Evolutionary conservation across 2,888 invertebrate genomes (phyloP), one percentile per base, ranked within the genome.

Genomic region (Campoplex capitator): DNA sequence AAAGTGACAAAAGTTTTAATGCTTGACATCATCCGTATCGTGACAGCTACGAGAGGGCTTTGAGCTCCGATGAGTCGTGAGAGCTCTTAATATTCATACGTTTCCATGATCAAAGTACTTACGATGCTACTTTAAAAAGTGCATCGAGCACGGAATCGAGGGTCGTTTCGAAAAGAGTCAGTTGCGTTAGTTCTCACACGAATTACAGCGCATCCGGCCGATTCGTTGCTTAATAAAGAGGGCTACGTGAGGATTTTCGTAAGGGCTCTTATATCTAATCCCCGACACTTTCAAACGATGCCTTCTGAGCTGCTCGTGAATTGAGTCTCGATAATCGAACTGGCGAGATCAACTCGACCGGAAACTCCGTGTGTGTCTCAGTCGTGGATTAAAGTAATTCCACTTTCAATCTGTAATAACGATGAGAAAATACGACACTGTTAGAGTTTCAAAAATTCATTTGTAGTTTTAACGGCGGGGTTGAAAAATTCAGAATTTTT

Each of bases 131-230:
- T 71, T 38, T 32, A 71, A 38, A 54, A 56, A 65, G 11, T 45
- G 42, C 48, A 79, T 28, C 8, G 35, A 79, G 35, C n/a, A 62
- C 23, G 35, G 58, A 71, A 45, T 62, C 70, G 79, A 58, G 70
- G 58, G 48, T 68, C 45, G 23, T 42, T 54, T 68, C 58, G 56
- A 81, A 84, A 81, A 75, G 70, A 71, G 78, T 48, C 86, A 79
- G 86, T 86, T 86, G 86, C 51, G 84, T 58, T 71, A 87, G 86
- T 88, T 88, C 88, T 88, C 88, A 86, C 82, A 84, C 84, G 88
- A 87, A 87, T 88, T 84, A 86, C 70, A 79, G 54, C 65, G 45
- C 54, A 48, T 45, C 51, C 74, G 74, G 54, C 70, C 67, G 65
- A 70, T 65, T 48, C 45, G 76, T 58, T 73, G 76, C 76, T 88